phyloP scores from a whole-genome alignment of 1,140 invertebrate species.

The Steinernema khuongi region DNA sequence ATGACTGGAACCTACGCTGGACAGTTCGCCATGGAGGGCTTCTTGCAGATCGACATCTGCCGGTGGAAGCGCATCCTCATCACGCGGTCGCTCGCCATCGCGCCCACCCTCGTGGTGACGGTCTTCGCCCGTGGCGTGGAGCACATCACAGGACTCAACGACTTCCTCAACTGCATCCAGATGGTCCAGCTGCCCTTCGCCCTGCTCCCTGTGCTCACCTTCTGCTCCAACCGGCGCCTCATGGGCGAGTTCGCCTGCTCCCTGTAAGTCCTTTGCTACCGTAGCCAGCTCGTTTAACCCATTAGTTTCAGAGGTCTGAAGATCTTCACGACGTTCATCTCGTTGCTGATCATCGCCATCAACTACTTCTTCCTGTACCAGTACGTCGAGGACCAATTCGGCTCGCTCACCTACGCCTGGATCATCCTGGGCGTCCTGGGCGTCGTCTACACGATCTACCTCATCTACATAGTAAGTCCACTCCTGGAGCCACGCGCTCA shows the following conservation, averaged over 20 bases:
- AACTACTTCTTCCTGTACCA: slow-evolving; percentile 75
- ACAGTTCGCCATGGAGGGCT: slow-evolving; percentile 71
- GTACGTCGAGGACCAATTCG: slow-evolving; percentile 64
- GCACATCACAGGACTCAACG: slow-evolving; percentile 77
- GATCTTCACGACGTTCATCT: slow-evolving; percentile 52
- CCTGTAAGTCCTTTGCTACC: slow-evolving; percentile 62
- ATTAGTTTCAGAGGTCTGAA: slow-evolving; percentile 39
- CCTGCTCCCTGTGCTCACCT: slow-evolving; percentile 77
- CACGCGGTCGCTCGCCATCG: slow-evolving; percentile 78
- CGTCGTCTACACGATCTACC: slow-evolving; percentile 69
- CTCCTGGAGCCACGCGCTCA: not conserved
- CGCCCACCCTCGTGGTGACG: slow-evolving; percentile 78
- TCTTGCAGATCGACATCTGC: slow-evolving; percentile 78
- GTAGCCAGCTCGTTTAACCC: not conserved
- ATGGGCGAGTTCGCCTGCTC: slow-evolving; percentile 80
- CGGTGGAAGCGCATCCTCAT: slow-evolving; percentile 80
- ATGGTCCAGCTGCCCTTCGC: slow-evolving; percentile 63
- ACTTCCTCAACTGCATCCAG: slow-evolving; percentile 71
- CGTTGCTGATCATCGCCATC: slow-evolving; percentile 71
- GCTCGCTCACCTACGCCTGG: slow-evolving; percentile 61
- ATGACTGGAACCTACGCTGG: slow-evolving; percentile 72
- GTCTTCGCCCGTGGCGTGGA: slow-evolving; percentile 66
- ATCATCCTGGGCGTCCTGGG: slow-evolving; percentile 64
- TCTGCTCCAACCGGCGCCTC: slow-evolving; percentile 72
- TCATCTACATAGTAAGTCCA: slow-evolving; percentile 66